phyloP scores from a whole-genome alignment of 2,797 vertebrate species.

The Petrocephalus schoutedeni region DNA sequence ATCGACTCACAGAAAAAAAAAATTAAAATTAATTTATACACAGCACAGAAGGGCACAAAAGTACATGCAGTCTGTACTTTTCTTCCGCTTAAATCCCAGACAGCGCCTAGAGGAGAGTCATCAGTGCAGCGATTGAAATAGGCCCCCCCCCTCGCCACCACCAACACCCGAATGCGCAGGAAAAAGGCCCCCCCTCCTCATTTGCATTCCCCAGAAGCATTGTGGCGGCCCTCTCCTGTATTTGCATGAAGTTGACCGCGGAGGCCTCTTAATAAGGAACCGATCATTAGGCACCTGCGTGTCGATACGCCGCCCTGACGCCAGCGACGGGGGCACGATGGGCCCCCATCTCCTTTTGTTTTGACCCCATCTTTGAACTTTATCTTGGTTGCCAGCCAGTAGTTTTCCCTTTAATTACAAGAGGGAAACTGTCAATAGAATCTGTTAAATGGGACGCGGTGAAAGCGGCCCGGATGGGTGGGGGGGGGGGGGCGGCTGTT shows the following conservation, averaged over 20 bases:
- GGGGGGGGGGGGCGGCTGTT: slow-evolving; percentile 70
- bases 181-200: slow-evolving; percentile 28
- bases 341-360: slow-evolving; percentile 81
- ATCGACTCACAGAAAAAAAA: not conserved
- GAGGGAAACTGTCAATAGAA: slow-evolving; percentile 99
- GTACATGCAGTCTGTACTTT: slow-evolving; percentile 42
- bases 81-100: slow-evolving; percentile 55
- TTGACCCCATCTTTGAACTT: slow-evolving; percentile 99
- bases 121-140: slow-evolving; percentile 70
- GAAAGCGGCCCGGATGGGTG: slow-evolving; percentile 80
- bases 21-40: not conserved
- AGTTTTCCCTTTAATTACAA: slow-evolving; percentile 99
- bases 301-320: slow-evolving; percentile 92
- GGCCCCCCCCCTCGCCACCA: not conserved
- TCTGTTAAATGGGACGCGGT: slow-evolving; percentile 98
- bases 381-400: slow-evolving; percentile 98
- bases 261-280: slow-evolving; percentile 92
- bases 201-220: slow-evolving; percentile 50
- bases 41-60: slow-evolving; percentile 53
- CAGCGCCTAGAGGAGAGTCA: slow-evolving; percentile 66
- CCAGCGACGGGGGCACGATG: slow-evolving; percentile 77
- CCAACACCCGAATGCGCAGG: not conserved
- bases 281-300: slow-evolving; percentile 87
- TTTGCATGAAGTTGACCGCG: slow-evolving; percentile 92
- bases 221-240: slow-evolving; percentile 71